Evolutionary conservation across 2,113 vertebrate genomes (phyloP), one percentile per base, ranked within the genome.

Genomic region (Ctenomys sociabilis): DNA sequence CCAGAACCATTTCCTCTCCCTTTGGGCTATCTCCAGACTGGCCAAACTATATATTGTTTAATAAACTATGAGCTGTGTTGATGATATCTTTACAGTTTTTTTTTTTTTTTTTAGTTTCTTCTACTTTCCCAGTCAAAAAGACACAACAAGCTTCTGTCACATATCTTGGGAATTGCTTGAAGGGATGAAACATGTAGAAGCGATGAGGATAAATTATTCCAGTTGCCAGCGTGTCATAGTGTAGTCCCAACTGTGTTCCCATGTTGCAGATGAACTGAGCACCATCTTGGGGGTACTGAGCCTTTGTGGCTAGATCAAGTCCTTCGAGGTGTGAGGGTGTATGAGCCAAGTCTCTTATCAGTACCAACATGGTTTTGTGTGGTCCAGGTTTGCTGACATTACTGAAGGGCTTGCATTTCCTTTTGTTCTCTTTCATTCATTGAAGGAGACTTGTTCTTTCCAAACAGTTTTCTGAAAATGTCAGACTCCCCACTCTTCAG

Each of bases 181-280:
- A 99, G 85, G 99, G 99, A 98, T 99, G 99, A 97, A 99, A 99
- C 99, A 99, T 99, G 97, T 99, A 99, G 98, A 99, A 99, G 6
- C 99, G 99, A 96, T 99, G 99, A 95, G 99, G 99, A 98, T 99
- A 99, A 96, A 99, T 99, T 96, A 99, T 99, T 97, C 99, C 99
- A 0, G 99, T 99, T 85, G 99, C 99, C 97, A 99, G 98, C 0
- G 99, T 99, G 96, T 99, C 99, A 98, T 99, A 99, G 96, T 99
- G 99, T 98, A 99, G 97, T 85, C 99, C 99, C 61, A 99, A 98
- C 80, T 99, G 98, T 37, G 99, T 99, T 93, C 99, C 99, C 86
- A 99, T 99, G 35, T 99, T 99, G 0, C 99, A 99, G 95, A 99
- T 99, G 98, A 99, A 99, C 45, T 99, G 98, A 70, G 99, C 99